Base-by-base conservation (phyloP, 2,888 invertebrate species). In the Tiliacea citrago region DNA sequence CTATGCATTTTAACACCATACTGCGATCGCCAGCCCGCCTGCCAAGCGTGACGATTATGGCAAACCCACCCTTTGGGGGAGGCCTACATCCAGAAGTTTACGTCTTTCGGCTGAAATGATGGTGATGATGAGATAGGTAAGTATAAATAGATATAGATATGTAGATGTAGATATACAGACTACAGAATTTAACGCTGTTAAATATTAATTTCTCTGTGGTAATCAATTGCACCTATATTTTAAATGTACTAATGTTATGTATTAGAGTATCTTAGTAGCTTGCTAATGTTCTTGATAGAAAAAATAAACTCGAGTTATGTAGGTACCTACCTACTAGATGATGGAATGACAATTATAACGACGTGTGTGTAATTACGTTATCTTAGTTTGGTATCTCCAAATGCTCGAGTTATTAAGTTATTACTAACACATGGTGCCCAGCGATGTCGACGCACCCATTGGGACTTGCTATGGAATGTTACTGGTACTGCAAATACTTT, bases 381-480 rank as follows among this genome's bases (percentile, higher is more conserved):
- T 77, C 77, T 60, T 45, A 45, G 61, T 49, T 49, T 73, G 66
- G 60, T 73, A 79, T 79, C 73, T 79, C 55, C 18, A 73, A 77
- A 77, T 79, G 61, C 21, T 62, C 35, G 13, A 62, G 55, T 78
- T 75, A 69, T 60, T 78, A 73, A 58, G 45, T 79, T 78, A 73
- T 55, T 49, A 73, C 73, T 49, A 35, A 61, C 73, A 73, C 47
- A 42, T 60, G 57, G 58, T 49, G 45, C 45, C 45, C 61, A 6
- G 24, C 5, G 45, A 60, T 39, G 73, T 55, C 24, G 5, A 63
- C 18, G 45, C 21, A 77, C 55, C 49, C 13, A 24, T 68, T 51
- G 21, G 49, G 53, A 55, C 49, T 62, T 55, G 1, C 12, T 45
- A 12, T 45, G 16, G 42, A 49, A 73, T 60, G 13, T 66, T 61